Base-by-base conservation (phyloP, 1,140 invertebrate species). In the Zaprionus capensis region DNA sequence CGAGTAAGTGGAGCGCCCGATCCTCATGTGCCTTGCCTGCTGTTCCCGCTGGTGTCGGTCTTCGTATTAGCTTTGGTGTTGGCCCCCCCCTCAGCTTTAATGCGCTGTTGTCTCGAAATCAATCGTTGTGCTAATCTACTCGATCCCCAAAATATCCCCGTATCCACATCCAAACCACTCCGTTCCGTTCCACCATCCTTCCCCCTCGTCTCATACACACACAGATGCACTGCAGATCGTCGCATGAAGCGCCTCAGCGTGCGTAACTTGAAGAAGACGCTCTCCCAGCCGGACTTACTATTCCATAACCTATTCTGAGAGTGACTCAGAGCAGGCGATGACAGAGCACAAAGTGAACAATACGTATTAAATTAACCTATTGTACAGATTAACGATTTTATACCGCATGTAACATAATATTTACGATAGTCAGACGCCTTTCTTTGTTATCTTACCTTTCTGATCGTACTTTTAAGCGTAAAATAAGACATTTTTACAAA, bases 271-370 rank as follows among this genome's bases (percentile, higher is more conserved):
- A 88, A 91, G 81, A 92, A 92, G 83, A 91, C 91, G 26, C 79
- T 92, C 6, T 92, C 91, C 31, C 91, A 92, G 68, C 91, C 91
- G 71, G 91, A 92, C 71, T 72, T 92, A 76, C 75, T 92, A 69
- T 92, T 92, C 34, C 85, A 83, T 59, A 92, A 92, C 49, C 31
- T 91, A 38, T 92, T 92, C 65, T 92, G 69, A 91, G 9, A 34
- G 31, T 34, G 31, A 11, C 31, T 34, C 9, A 34, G 31, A 11
- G 36, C 46, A 5, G 22, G 15, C 14, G 55, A 46, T 49, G 36
- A 44, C 24, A 36, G 69, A 53, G 74, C 68, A 59, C 17, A 31
- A 64, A 28, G 31, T 58, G 22, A 71, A 61, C 36, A 38, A 61
- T 41, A 31, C 22, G 17, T 26, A 24, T 49, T 20, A 57, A 38